A percentile compares a stretch with the other conserved stretches of the same genome.
Evolutionary conservation across 2,113 vertebrate genomes (phyloP).

Genomic region (Sorex fumeus): DNA sequence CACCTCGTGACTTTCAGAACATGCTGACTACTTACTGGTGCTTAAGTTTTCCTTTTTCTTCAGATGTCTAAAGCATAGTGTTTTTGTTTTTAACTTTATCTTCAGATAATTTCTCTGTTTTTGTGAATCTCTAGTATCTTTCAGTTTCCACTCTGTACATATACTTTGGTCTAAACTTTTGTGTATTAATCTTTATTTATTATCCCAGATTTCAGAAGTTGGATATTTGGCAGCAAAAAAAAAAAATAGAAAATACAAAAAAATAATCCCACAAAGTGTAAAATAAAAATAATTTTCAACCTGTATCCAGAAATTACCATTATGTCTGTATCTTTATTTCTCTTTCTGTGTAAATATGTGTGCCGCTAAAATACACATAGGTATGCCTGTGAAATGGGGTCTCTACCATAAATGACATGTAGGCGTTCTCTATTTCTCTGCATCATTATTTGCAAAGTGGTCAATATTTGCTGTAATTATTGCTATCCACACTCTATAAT

Average conservation of each 20-base stretch:
- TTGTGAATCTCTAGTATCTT: neutral
- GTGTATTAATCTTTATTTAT: neutral
- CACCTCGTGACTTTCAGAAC: neutral
- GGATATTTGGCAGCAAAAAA: neutral
- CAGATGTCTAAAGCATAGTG: neutral
- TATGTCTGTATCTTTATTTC: neutral
- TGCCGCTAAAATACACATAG: neutral
- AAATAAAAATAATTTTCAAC: constrained; percentile 30
- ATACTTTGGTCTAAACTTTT: constrained; percentile 27
- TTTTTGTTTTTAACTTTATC: neutral
- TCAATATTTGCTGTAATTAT: neutral
- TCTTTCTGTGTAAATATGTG: neutral
- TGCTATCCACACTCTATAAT: no score
- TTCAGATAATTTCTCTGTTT: neutral
- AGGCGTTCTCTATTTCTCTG: constrained; percentile 4
- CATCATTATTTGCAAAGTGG: neutral
- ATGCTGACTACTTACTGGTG: neutral
- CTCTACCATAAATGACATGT: neutral
- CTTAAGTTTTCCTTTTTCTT: neutral
- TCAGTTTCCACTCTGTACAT: neutral
- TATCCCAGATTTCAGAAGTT: constrained; percentile 7
- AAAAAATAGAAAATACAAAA: constrained; percentile 22
- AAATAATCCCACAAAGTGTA: neutral
- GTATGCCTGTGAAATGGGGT: neutral
- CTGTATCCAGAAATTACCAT: neutral